Base-by-base conservation (phyloP, 2,113 vertebrate species). In the Castor canadensis region DNA sequence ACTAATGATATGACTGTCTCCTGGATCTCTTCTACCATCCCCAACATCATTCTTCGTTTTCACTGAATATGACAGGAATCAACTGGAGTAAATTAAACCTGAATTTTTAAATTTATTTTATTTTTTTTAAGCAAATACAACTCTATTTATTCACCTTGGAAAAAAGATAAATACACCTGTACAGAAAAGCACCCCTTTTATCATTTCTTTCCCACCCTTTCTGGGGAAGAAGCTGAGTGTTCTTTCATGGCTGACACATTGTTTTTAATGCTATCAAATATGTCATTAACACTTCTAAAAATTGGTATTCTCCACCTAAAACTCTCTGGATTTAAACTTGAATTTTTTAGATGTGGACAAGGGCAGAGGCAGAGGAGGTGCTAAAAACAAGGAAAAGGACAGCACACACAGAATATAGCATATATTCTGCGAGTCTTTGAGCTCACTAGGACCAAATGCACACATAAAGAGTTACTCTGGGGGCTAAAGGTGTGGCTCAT, bases 71-170 rank as follows among this genome's bases (percentile, higher is more conserved):
- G 47, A 88, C 0, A 84, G 72, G 6, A 91, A 72, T 87, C 38
- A 87, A 90, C 80, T 2, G 16, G 22, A 52, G 82, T 85, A 72
- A 90, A 20, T 79, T 83, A 87, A 87, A n/a, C 38, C 4, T 82
- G 49, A 69, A 16, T 89, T 92, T 76, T 82, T 73, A 87, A 43
- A 64, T n/a, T n/a, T n/a, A n/a, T n/a, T n/a, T n/a, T n/a, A n/a
- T n/a, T n/a, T n/a, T n/a, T n/a, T 85, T 97, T 94, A 95, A 80
- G 91, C 72, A 95, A 97, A 97, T 67, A 95, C 88, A 96, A 92
- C 45, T 96, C 97, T 94, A 96, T 97, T n/a, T 92, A 95, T 95
- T 97, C 72, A 64, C 82, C 86, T 79, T 92, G 72, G 81, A 87
- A 69, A 58, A 69, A 92, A 82, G 76, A 84, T 56, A 84, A 62